These are phyloP conservation scores for Daktulosphaira vitifoliae DNA, from an alignment of 1,140 invertebrate species.

Conservation along the genomic window DNA sequence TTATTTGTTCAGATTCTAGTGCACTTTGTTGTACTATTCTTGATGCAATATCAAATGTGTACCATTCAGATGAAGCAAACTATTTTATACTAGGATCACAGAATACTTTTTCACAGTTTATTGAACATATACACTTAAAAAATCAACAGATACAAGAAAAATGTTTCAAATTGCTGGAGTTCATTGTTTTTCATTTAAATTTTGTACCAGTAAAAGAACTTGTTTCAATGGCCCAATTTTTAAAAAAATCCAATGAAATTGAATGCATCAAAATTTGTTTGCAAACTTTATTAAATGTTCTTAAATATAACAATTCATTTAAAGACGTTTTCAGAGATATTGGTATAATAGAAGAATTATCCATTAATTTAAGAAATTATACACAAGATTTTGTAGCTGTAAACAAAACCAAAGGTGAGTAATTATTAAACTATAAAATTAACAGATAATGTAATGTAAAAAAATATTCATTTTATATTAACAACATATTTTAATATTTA, in stretches of 20 bases:
- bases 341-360: conserved; percentile 92
- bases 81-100: conserved; percentile 97
- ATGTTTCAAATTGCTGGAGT: conserved; percentile 91
- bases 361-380: conserved; percentile 74
- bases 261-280: conserved; percentile 79
- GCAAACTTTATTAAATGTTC: conserved; percentile 76
- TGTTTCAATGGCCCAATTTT: conserved; percentile 85
- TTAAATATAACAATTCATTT: conserved; percentile 82
- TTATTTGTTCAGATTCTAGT: conserved; percentile 77
- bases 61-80: conserved; percentile 95
- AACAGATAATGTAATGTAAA: background rate
- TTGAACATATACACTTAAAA: conserved; percentile 88
- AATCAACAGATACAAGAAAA: conserved; percentile 87
- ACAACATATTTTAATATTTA: background rate
- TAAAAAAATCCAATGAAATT: conserved; percentile 71
- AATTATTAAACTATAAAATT: background rate
- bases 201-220: conserved; percentile 99
- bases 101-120: conserved; percentile 90
- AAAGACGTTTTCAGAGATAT: conserved; percentile 98
- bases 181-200: conserved; percentile 92
- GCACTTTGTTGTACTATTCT: conserved; percentile 81
- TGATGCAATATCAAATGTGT: conserved; percentile 92
- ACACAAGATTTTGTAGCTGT: conserved; percentile 43
- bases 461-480: background rate
- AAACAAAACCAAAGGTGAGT: conserved; percentile 44